Evolutionary conservation across 2,797 vertebrate species (phyloP), one percentile per base, ranked within the genome.

Genomic region (Peromyscus aztecus): DNA sequence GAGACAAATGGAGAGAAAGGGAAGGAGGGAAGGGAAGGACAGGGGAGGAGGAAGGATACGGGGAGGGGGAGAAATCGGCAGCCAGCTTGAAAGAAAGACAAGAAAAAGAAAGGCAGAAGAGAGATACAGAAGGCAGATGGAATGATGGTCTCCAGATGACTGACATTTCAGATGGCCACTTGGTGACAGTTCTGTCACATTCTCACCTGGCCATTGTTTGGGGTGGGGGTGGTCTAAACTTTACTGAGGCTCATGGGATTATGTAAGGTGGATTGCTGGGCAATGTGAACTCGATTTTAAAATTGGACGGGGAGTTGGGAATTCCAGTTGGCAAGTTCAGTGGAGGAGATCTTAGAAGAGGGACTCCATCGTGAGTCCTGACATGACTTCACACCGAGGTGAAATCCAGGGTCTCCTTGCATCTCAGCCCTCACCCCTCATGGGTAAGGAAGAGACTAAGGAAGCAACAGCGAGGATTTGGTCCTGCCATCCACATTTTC

Each of bases 351-450:
- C 52, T 67, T 49, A 34, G 10, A 13, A 13, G 52, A 31, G 1
- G 21, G 2, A 27, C 59, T 61, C 5, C 77, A 19, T 67, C 29
- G 0, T 0, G 10, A 69, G 23, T 9, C 29, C 16, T 27, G 5
- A 59, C 23, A 5, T 29, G 61, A 43, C 59, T 8, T 27, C 7
- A 59, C 1, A 0, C 12, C 46, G 2, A 1, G 6, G 21, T 8
- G 31, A 82, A 46, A 6, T 4, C 1, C 59, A 8, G 24, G n/a
- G 55, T 14, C 75, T 63, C 23, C 63, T 0, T 4, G 23, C n/a
- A 40, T 16, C 40, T 80, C 14, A 29, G 27, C 4, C 17, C 37
- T n/a, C n/a, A n/a, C n/a, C n/a, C n/a, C n/a, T 6, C 57, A 65
- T 16, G 24, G 24, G 19, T 12, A 11, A 63, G 49, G n/a, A 59